Conservation (phyloP, 2,113 vertebrate species). For the Pardalotus punctatus region DNA sequence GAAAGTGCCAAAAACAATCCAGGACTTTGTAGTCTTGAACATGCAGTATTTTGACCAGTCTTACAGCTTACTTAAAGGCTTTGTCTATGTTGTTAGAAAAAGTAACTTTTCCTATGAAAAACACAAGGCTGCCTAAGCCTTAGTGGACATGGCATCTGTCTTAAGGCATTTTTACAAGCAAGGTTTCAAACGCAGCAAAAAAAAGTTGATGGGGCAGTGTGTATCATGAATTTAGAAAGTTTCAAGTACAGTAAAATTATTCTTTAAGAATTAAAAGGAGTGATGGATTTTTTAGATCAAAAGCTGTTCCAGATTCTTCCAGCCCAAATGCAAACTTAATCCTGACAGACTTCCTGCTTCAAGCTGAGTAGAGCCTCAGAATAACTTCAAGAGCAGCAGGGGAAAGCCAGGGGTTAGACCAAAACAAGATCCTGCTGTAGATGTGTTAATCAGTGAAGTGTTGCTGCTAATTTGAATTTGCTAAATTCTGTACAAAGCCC, state of each 20-base stretch:
- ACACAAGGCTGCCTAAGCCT: background rate
- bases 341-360: background rate
- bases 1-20: background rate
- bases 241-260: background rate
- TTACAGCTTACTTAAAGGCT: background rate
- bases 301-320: background rate
- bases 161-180: background rate
- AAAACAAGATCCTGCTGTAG: background rate
- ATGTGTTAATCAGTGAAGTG: background rate
- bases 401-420: background rate
- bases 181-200: background rate
- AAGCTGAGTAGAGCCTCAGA: background rate
- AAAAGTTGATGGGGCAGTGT: accelerated
- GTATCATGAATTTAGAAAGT: background rate
- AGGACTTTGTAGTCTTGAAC: background rate
- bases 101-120: background rate
- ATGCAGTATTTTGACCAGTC: background rate
- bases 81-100: background rate
- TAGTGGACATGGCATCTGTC: background rate
- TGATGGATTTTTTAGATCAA: background rate
- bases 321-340: background rate
- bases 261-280: background rate
- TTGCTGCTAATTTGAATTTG: background rate
- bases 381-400: background rate
- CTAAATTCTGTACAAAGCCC: background rate